Base-by-base conservation (phyloP, 1,140 invertebrate genomes). In the Melipona quadrifasciata region DNA sequence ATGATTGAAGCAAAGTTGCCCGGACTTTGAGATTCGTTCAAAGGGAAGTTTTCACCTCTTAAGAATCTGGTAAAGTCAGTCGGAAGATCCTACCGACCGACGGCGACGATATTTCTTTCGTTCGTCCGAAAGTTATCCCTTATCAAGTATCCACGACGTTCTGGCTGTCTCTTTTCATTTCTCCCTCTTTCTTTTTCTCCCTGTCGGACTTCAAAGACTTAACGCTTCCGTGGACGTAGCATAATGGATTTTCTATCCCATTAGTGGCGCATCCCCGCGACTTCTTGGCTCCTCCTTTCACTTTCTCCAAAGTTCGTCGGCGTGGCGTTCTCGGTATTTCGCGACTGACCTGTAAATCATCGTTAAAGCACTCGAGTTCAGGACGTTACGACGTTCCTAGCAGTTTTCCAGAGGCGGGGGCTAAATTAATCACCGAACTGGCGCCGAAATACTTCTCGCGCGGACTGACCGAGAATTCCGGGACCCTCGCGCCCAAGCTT, bases 401-500 rank as follows among this genome's bases (percentile, higher is more conserved):
- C 53, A 80, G 83, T 80, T 80, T 74, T 74, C 77, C 53, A 14
- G 19, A 11, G 17, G 47, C 31, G 51, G 14, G 11, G 34, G 74
- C 53, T 65, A 72, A 83, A 86, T 86, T 86, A 86, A 86, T 86
- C 85, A 68, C 68, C 68, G 17, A 58, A 67, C 68, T 16, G 70
- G 77, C 70, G 83, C 82, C 82, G 47, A 84, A 84, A 84, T 77
- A 51, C 55, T n/a, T n/a, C n/a, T 79, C 47, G 65, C 74, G 65
- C 61, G 81, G 55, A 31, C 70, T 83, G 34, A 31, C 64, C 12
- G 24, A 17, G 34, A 39, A 57, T 19, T 53, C 1, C n/a, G 34
- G 53, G 27, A 24, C 11, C 57, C 34, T 16, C 31, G 65, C 31
- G 51, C 34, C 21, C 4, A 71, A 84, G 79, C 82, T 84, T 84